phyloP scores from a whole-genome alignment of 2,113 vertebrate genomes.

The Murina feae region DNA sequence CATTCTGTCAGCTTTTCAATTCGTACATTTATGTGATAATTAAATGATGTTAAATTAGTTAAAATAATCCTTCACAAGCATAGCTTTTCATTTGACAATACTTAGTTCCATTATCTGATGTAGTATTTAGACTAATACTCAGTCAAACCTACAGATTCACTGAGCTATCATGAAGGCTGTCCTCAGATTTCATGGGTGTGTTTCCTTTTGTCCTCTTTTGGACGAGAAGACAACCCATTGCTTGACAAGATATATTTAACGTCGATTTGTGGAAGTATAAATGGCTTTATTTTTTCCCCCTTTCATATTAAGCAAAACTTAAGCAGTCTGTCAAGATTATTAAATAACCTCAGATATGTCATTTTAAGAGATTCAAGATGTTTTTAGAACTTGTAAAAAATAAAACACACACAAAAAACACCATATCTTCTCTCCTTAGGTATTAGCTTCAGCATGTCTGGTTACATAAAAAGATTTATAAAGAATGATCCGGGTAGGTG shows the following conservation, averaged over 20 bases:
- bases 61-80: background rate
- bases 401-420: no score
- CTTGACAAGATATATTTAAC: constrained; percentile 21
- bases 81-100: background rate
- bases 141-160: background rate
- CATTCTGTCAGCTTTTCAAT: background rate
- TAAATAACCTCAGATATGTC: background rate
- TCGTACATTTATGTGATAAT: background rate
- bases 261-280: background rate
- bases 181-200: background rate
- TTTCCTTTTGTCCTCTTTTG: background rate
- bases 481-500: background rate
- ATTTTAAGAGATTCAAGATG: background rate
- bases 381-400: background rate
- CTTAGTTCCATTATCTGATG: background rate
- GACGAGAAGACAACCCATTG: constrained; percentile 10
- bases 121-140: background rate
- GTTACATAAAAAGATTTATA: background rate
- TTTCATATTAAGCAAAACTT: background rate
- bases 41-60: background rate
- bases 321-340: background rate
- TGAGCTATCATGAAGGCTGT: background rate
- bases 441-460: background rate
- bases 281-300: constrained; percentile 40
- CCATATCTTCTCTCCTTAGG: background rate